Evolutionary conservation across 2,113 vertebrate genomes (phyloP).

Genomic region (Calypte anna): DNA sequence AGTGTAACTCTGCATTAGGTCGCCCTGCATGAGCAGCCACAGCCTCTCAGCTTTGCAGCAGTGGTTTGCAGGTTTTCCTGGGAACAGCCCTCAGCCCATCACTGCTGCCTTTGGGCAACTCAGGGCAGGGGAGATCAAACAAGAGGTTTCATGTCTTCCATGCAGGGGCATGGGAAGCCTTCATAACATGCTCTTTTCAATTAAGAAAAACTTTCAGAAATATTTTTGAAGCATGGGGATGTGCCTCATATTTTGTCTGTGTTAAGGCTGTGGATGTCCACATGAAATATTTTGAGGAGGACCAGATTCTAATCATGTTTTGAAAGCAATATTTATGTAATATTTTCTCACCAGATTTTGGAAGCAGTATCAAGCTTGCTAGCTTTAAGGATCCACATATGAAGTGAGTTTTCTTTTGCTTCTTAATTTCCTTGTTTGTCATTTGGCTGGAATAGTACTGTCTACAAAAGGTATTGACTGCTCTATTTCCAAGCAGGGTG

Average conservation of each 20-base stretch:
- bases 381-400: background rate
- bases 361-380: background rate
- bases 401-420: background rate
- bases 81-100: background rate
- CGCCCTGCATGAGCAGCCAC: background rate
- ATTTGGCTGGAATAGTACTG: background rate
- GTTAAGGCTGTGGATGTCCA: background rate
- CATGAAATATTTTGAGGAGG: background rate
- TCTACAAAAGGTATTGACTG: background rate
- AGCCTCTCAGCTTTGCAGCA: background rate
- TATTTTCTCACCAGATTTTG: background rate
- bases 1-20: background rate
- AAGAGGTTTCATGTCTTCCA: background rate
- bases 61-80: background rate
- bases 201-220: background rate
- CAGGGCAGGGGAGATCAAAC: background rate
- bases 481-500: background rate
- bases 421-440: background rate
- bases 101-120: background rate
- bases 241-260: background rate
- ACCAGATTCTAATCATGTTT: background rate
- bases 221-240: background rate
- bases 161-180: background rate
- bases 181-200: accelerated
- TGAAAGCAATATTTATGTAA: background rate